Evolutionary conservation across 2,888 invertebrate species (phyloP).

Genomic region (Baccha elongata): DNA sequence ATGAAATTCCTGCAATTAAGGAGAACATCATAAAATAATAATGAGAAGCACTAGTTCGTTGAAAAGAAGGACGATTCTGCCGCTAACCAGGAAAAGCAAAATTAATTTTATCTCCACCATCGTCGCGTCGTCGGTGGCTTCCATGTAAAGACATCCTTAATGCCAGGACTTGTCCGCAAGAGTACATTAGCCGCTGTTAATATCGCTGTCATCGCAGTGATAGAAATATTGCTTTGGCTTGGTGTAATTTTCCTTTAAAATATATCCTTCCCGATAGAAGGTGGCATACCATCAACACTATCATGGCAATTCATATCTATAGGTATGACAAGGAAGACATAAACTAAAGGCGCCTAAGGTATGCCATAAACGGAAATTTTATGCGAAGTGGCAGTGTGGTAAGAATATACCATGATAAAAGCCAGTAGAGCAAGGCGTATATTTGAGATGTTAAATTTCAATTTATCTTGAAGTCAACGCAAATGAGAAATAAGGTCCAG

Average conservation of each 20-base stretch:
- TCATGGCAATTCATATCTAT: not conserved
- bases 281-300: slow-evolving; percentile 33
- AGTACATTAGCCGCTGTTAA: slow-evolving; percentile 62
- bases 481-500: slow-evolving; percentile 69
- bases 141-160: slow-evolving; percentile 42
- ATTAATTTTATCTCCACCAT: slow-evolving; percentile 47
- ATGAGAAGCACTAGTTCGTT: slow-evolving; percentile 67
- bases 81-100: slow-evolving; percentile 18
- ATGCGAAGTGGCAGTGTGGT: slow-evolving; percentile 30
- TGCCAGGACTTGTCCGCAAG: slow-evolving; percentile 40
- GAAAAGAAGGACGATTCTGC: slow-evolving; percentile 43
- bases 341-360: not conserved
- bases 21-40: slow-evolving; percentile 76
- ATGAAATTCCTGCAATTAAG: slow-evolving; percentile 82
- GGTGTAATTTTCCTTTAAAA: slow-evolving; percentile 50
- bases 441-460: slow-evolving; percentile 64
- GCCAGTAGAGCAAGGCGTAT: slow-evolving; percentile 22
- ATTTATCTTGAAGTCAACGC: slow-evolving; percentile 60
- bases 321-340: slow-evolving; percentile 12
- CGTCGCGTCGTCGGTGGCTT: too few species aligned
- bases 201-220: slow-evolving; percentile 62
- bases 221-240: slow-evolving; percentile 38
- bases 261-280: slow-evolving; percentile 37
- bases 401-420: slow-evolving; percentile 16
- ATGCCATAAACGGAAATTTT: slow-evolving; percentile 14